A percentile compares a stretch with the other conserved stretches of the same genome.
Evolutionary conservation across 2,797 vertebrate species (phyloP).

Genomic region (Sternotherus odoratus): DNA sequence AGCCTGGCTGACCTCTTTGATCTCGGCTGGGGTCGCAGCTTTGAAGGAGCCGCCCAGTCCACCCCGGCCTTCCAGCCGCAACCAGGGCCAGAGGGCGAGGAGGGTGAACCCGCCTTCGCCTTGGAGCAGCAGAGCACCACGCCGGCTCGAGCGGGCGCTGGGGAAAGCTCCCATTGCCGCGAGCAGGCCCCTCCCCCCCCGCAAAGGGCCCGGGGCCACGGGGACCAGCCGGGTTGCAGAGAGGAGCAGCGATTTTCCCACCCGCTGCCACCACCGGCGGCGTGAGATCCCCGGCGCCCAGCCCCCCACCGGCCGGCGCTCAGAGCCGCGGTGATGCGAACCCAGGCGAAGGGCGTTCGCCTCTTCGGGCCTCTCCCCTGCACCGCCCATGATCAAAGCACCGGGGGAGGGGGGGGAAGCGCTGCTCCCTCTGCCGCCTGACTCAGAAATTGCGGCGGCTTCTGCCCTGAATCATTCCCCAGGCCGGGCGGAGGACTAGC

Average conservation of each 20-base stretch:
- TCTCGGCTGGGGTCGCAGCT: conserved; percentile 68
- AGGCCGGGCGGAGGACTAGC: not conserved
- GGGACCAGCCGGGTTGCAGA: not conserved
- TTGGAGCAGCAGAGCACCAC: not conserved
- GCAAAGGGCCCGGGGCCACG: not conserved
- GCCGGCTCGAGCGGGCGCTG: not conserved
- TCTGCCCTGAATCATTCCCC: not conserved
- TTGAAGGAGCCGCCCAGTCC: conserved; percentile 67
- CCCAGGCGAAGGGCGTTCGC: not conserved
- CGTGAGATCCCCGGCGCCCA: too few relatives aligned
- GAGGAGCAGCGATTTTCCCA: not conserved
- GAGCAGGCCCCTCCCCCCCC: not conserved
- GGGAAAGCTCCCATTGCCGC: not conserved
- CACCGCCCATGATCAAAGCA: too few relatives aligned
- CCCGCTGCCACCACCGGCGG: too few relatives aligned
- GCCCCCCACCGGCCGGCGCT: too few relatives aligned
- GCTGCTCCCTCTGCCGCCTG: too few relatives aligned
- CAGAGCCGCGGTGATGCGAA: too few relatives aligned
- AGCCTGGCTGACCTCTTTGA: conserved; percentile 67
- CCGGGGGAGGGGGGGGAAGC: too few relatives aligned
- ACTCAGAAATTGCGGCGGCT: not conserved
- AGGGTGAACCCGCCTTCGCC: not conserved
- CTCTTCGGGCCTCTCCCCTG: not conserved
- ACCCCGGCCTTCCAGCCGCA: not conserved
- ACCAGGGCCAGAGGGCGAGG: not conserved